Evolutionary conservation across 2,888 invertebrate genomes (phyloP).

Genomic region (Troides oblongomaculatus): DNA sequence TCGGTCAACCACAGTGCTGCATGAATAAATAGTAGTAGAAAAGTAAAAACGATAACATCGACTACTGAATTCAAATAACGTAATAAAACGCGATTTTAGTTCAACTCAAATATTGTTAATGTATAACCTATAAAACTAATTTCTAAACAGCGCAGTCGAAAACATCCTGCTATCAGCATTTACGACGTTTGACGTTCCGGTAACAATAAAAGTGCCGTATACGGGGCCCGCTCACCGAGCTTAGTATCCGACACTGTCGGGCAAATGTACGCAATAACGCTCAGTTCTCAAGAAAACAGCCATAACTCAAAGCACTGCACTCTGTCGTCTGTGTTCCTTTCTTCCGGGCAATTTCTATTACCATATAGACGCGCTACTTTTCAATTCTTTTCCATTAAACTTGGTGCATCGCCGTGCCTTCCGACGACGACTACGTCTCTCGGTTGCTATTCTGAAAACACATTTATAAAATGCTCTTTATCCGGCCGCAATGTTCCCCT

Average conservation of each 20-base stretch:
- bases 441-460: conserved; percentile 69
- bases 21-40: no score
- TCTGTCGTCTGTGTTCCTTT: conserved; percentile 75
- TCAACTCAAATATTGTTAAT: neutral
- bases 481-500: conserved; percentile 66
- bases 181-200: conserved; percentile 59
- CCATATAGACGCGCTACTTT: conserved; percentile 80
- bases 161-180: conserved; percentile 57
- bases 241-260: conserved; percentile 50
- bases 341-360: conserved; percentile 80
- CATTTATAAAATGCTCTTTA: conserved; percentile 79
- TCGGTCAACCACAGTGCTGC: no score
- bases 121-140: conserved; percentile 1
- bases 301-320: conserved; percentile 75
- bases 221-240: conserved; percentile 39
- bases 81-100: neutral
- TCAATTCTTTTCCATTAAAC: conserved; percentile 81
- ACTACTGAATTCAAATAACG: no score
- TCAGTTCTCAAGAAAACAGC: conserved; percentile 78
- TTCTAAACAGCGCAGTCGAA: conserved; percentile 6
- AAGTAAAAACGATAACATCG: no score
- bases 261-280: conserved; percentile 70
- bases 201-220: conserved; percentile 53
- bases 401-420: conserved; percentile 77
- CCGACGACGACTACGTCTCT: conserved; percentile 57